Conservation (phyloP, 1,140 invertebrate species). For the Drosophila rhopaloa region DNA sequence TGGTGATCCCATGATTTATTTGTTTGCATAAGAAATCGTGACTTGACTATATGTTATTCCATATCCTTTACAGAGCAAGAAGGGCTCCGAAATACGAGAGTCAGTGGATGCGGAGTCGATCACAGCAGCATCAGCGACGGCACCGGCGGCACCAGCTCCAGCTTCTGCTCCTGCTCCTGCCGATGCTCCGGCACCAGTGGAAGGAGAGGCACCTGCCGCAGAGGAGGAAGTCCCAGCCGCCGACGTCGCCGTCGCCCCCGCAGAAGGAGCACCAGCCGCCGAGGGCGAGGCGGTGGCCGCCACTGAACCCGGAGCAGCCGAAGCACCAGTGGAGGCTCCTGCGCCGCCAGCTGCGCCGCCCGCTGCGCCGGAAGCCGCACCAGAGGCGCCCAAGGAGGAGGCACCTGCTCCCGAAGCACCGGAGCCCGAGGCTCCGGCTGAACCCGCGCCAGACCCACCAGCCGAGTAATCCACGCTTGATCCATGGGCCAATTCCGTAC, state of each 20-base stretch:
- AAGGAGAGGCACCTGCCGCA: not conserved
- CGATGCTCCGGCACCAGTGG: too few species aligned
- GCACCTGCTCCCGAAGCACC: not conserved
- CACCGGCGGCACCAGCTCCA: not conserved
- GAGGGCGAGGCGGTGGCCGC: not conserved
- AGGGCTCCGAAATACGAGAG: not conserved
- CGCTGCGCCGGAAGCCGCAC: not conserved
- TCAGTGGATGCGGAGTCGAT: not conserved
- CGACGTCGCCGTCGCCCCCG: not conserved
- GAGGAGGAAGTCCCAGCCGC: not conserved
- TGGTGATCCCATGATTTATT: too few species aligned
- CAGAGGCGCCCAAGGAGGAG: constrained; percentile 2
- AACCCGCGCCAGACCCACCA: not conserved
- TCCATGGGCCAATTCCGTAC: too few species aligned
- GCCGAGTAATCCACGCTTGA: not conserved
- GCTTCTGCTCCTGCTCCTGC: not conserved
- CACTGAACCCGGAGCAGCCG: not conserved
- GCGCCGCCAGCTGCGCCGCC: not conserved
- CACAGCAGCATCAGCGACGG: not conserved
- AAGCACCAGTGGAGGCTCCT: not conserved
- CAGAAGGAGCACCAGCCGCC: not conserved
- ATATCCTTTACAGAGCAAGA: constrained; percentile 4
- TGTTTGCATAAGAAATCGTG: not conserved
- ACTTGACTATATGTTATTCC: too few species aligned
- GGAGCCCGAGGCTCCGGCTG: not conserved